Evolutionary conservation across 2,113 vertebrate species (phyloP).

Genomic region (Muntiacus reevesi): DNA sequence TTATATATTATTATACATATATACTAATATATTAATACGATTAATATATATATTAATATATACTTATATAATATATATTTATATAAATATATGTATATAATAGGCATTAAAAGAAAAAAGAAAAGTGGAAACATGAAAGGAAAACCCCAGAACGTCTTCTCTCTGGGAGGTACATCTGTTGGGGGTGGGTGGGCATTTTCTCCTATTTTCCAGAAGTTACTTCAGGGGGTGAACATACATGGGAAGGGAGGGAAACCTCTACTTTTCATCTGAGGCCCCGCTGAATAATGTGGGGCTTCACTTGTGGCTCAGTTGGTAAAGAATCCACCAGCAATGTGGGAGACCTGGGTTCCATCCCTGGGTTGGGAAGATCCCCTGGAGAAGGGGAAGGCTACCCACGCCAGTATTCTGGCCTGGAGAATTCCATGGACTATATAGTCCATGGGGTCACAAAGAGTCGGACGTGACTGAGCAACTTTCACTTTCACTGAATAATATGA

Average conservation of each 20-base stretch:
- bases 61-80: no score
- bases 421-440: neutral
- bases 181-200: neutral
- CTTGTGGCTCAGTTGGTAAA: neutral
- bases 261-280: neutral
- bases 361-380: neutral
- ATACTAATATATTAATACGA: no score
- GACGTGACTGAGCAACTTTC: neutral
- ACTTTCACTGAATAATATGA: neutral
- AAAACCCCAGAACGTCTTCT: neutral
- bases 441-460: neutral
- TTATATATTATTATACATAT: no score
- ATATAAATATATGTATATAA: neutral
- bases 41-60: no score
- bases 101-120: neutral
- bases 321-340: fast-evolving
- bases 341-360: neutral
- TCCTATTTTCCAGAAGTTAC: neutral
- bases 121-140: neutral
- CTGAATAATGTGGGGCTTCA: neutral
- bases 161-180: neutral
- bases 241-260: neutral
- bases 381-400: neutral
- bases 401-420: neutral
- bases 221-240: neutral